Conservation (phyloP, 2,888 invertebrate genomes). For the Zaprionus lineosus region DNA sequence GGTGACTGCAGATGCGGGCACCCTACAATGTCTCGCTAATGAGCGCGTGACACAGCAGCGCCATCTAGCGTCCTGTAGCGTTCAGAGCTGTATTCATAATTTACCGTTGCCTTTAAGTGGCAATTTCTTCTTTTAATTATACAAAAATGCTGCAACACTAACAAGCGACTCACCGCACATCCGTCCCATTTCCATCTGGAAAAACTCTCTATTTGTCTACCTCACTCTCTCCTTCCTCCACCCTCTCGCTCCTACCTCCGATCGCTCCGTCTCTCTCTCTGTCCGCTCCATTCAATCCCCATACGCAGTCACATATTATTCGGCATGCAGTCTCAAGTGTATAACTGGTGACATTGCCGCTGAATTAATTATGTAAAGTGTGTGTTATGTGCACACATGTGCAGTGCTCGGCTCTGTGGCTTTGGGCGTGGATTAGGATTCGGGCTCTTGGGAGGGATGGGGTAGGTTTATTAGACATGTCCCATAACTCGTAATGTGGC, state of each 20-base stretch:
- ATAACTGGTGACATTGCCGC: conserved; percentile 65
- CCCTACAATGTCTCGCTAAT: conserved; percentile 56
- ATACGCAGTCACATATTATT: background rate
- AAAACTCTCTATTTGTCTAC: background rate
- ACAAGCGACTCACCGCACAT: conserved; percentile 37
- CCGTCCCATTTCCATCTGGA: conserved; percentile 17
- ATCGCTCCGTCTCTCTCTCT: background rate
- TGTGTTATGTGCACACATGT: conserved; percentile 47
- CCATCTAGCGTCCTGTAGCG: conserved; percentile 43
- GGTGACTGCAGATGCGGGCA: conserved; percentile 18
- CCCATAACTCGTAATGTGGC: conserved; percentile 36
- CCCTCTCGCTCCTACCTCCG: background rate
- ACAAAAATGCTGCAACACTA: conserved; percentile 44
- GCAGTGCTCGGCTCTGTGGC: conserved; percentile 5
- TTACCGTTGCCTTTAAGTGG: conserved; percentile 62
- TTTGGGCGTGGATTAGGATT: conserved; percentile 22
- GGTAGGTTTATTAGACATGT: conserved; percentile 11
- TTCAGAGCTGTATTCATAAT: conserved; percentile 42
- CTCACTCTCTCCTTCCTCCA: background rate
- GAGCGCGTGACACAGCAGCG: conserved; percentile 61
- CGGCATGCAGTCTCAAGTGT: conserved; percentile 59
- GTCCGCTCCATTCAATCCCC: background rate
- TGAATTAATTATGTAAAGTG: conserved; percentile 77
- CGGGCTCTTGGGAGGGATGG: too few species aligned
- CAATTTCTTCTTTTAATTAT: conserved; percentile 75